Evolutionary conservation across 2,888 invertebrate species (phyloP), one percentile per base, ranked within the genome.

Genomic region (Seira sanloemensis): DNA sequence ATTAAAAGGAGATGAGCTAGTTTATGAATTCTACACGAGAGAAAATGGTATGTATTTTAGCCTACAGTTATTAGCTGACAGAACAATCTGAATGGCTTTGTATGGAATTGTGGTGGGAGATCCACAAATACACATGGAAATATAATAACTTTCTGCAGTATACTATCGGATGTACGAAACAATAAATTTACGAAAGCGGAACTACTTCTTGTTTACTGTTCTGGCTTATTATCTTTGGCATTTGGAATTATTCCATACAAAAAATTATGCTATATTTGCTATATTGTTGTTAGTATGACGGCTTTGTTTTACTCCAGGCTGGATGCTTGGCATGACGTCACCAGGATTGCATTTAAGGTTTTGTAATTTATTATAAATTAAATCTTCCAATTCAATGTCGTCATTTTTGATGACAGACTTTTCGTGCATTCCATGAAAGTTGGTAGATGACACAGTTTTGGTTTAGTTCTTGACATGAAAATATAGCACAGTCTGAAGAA

Each of bases 131-230:
- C 37, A 37, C 37, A 37, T 37, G 12, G 5, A 37, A 4, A 37
- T 37, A 37, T 37, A 37, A 37, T 37, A 37, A 37, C 12, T 7
- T 71, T 50, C 23, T 12, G 50, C 50, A 71, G 50, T 71, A 71
- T 23, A 71, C 50, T 71, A 23, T 71, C n/a, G 27, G 27, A 27
- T n/a, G 68, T 68, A 27, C 27, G n/a, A 26, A 68, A 68, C 9
- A 37, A 37, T 37, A 37, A 37, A 37, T 37, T 37, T 37, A 4
- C n/a, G n/a, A n/a, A n/a, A n/a, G n/a, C n/a, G n/a, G n/a, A n/a
- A n/a, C n/a, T n/a, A n/a, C n/a, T n/a, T n/a, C n/a, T n/a, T n/a
- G n/a, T n/a, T n/a, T n/a, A n/a, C n/a, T n/a, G n/a, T n/a, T n/a
- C n/a, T n/a, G n/a, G n/a, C n/a, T n/a, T n/a, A n/a, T n/a, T n/a